Evolutionary conservation across 2,888 invertebrate species (phyloP).

Genomic region (Chrysolina americana): DNA sequence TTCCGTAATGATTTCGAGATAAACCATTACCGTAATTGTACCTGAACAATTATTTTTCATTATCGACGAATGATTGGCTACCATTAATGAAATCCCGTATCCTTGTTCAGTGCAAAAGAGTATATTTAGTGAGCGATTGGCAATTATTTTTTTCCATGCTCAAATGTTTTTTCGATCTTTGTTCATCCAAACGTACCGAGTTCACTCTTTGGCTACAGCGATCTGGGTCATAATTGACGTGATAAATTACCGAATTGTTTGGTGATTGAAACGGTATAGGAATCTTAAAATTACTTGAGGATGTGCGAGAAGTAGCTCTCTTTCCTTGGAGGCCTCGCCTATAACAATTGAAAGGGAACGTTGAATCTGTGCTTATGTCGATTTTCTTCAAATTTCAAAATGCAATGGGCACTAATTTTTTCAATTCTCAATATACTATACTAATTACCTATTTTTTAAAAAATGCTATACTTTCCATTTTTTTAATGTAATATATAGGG

Average conservation of each 20-base stretch:
- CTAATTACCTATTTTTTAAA: too few relatives aligned
- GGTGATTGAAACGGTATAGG: not conserved
- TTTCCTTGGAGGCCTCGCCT: too few relatives aligned
- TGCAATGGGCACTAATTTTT: too few relatives aligned
- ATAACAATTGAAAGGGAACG: too few relatives aligned
- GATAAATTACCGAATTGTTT: not conserved
- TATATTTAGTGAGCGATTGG: constrained; percentile 1
- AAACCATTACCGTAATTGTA: constrained; percentile 27
- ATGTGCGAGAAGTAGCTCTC: too few relatives aligned
- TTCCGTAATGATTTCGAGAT: constrained; percentile 21
- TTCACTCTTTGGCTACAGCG: not conserved
- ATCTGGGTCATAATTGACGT: not conserved
- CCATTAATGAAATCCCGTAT: constrained; percentile 19
- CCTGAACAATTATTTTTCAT: constrained; percentile 13
- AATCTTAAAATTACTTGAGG: too few relatives aligned
- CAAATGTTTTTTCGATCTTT: not conserved
- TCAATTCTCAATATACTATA: too few relatives aligned
- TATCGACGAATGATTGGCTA: constrained; percentile 12
- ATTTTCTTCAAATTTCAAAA: too few relatives aligned
- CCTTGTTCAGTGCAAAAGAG: not conserved
- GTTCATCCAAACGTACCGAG: not conserved
- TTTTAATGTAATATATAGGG: too few relatives aligned
- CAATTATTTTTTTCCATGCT: not conserved
- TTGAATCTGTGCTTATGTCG: too few relatives aligned
- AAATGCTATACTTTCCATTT: too few relatives aligned